Conservation (phyloP, 2,113 vertebrate species). For the Marmota monax region DNA sequence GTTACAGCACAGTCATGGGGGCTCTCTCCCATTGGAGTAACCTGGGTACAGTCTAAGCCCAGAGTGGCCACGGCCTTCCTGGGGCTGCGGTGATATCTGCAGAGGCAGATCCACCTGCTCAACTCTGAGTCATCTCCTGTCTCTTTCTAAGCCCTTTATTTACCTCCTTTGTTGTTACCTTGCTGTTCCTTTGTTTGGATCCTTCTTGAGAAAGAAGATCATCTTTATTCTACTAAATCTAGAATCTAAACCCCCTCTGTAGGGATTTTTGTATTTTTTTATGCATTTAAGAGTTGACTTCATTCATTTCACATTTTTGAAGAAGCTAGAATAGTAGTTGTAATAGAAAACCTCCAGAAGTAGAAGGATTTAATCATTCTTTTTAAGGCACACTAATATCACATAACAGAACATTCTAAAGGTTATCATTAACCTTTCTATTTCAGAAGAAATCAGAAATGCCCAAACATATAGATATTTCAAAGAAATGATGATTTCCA, state of each 20-base stretch:
- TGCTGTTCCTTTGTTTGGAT: not conserved
- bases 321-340: conserved; percentile 20
- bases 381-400: not conserved
- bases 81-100: not conserved
- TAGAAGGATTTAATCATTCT: not conserved
- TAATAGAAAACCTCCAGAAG: conserved; percentile 37
- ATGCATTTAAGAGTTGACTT: not conserved
- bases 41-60: no score
- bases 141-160: not conserved
- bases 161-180: not conserved
- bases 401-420: no score
- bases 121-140: not conserved
- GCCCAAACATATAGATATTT: not conserved
- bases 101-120: not conserved
- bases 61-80: not conserved
- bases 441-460: conserved; percentile 53
- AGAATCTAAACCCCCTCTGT: not conserved
- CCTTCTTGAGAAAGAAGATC: not conserved
- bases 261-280: not conserved
- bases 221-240: not conserved
- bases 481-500: conserved; percentile 11
- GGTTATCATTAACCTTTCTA: not conserved
- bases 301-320: conserved; percentile 4
- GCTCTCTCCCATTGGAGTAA: no score
- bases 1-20: not conserved